A percentile compares a stretch with the other conserved stretches of the same genome.
These are phyloP conservation scores for Lineus longissimus DNA, from an alignment of 1,140 invertebrate genomes.

Conservation along the genomic window DNA sequence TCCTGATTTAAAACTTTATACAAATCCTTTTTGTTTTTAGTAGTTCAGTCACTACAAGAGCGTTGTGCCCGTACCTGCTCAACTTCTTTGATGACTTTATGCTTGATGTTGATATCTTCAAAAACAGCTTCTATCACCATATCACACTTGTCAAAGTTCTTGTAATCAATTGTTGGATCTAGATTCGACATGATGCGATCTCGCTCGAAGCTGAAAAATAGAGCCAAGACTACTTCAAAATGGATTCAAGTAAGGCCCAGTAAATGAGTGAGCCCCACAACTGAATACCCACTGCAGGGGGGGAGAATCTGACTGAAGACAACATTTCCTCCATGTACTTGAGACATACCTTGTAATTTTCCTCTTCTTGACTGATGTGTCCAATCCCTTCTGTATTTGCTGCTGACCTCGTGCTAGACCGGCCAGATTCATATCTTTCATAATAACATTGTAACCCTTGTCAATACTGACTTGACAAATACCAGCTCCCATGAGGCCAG, in stretches of 20 bases:
- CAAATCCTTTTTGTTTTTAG: no score
- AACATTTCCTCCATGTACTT: no score
- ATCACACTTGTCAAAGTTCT: conserved; percentile 82
- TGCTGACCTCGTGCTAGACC: conserved; percentile 83
- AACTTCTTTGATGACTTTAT: conserved; percentile 94
- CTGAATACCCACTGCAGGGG: not conserved
- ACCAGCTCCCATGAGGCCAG: conserved; percentile 96
- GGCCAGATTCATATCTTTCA: conserved; percentile 84
- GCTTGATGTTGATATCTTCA: conserved; percentile 94
- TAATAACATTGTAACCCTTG: conserved; percentile 83
- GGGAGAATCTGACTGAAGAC: not conserved
- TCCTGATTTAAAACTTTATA: no score
- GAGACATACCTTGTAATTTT: conserved; percentile 49
- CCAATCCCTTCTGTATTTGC: conserved; percentile 83
- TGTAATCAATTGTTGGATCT: conserved; percentile 76
- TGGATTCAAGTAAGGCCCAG: no score
- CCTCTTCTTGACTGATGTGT: conserved; percentile 49
- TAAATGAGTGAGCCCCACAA: not conserved
- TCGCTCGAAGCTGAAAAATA: conserved; percentile 65
- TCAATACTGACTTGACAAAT: conserved; percentile 97
- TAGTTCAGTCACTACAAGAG: no score
- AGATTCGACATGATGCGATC: conserved; percentile 78
- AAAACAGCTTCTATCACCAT: conserved; percentile 99
- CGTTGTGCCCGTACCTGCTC: conserved; percentile 60
- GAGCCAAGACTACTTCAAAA: not conserved